Base-by-base conservation (phyloP, 2,888 invertebrate species). In the Griposia aprilina region DNA sequence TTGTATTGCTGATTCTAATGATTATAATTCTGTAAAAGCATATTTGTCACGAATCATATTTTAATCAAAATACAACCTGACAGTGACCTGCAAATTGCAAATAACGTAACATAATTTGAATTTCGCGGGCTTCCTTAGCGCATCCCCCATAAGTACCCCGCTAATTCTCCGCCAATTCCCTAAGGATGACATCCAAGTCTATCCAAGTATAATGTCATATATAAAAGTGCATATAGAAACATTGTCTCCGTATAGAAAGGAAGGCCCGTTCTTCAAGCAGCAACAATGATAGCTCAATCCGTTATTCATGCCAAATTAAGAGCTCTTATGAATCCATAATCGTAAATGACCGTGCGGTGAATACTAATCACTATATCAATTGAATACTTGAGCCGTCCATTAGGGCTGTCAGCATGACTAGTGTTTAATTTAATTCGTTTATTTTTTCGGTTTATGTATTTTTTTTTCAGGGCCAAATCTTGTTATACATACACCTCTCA, bases 251-350 rank as follows among this genome's bases (percentile, higher is more conserved):
- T 26, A 45, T 4, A 80, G 57, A 45, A 74, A 87, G 84, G 84
- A 83, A 74, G 72, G n/a, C 26, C 63, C 36, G 52, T 74, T 83
- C 60, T 60, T 23, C 17, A 57, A 67, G 59, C 41, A 70, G 23
- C 48, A 67, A 79, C 80, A 80, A 78, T 71, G 68, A 75, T 76
- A 60, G 65, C 11, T 30, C 41, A 80, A 72, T 82, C 91, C 91
- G 92, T 90, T 91, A 91, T 77, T 86, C 81, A 83, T 55, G 74
- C 91, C 90, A 84, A 88, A 90, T 90, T 87, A 85, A 86, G 85
- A 82, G 67, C 67, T 81, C 82, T 90, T 90, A 90, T 86, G 81
- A 89, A 88, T 88, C 69, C 60, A 80, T 82, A 85, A 85, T 74
- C 66, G 78, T 68, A 59, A 59, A 68, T 65, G 26, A 55, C n/a